Evolutionary conservation across 1,140 invertebrate species (phyloP).

Genomic region (Plutomurus gul): DNA sequence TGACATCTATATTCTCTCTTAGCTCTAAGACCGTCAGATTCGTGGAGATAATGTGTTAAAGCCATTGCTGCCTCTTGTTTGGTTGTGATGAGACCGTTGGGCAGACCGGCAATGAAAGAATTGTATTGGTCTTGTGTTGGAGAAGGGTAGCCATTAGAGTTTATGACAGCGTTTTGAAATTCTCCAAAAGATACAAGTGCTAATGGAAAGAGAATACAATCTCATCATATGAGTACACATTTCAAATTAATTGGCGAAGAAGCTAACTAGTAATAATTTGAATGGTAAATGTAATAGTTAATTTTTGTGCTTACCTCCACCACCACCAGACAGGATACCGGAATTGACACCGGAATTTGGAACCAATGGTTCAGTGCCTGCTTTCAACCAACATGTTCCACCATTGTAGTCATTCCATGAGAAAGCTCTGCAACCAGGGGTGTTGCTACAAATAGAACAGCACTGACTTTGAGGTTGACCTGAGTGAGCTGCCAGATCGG

Average conservation of each 20-base stretch:
- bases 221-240: too few relatives aligned
- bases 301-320: background rate
- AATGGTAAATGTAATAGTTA: background rate
- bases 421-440: conserved; percentile 30
- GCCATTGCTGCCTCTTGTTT: conserved; percentile 49
- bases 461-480: background rate
- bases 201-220: background rate
- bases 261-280: background rate
- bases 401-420: conserved; percentile 28
- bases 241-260: too few relatives aligned
- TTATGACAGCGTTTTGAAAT: conserved; percentile 37
- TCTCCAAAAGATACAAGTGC: conserved; percentile 33
- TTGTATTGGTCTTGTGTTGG: conserved; percentile 15
- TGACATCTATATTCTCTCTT: conserved; percentile 42
- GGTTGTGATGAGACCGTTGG: conserved; percentile 30
- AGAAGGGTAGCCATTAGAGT: conserved; percentile 30
- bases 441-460: conserved; percentile 17
- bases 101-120: conserved; percentile 1
- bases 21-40: conserved; percentile 42
- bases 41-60: conserved; percentile 42
- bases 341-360: background rate
- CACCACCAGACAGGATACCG: background rate
- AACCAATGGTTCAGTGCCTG: conserved; percentile 9
- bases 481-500: background rate
- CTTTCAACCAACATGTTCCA: conserved; percentile 39